phyloP scores from a whole-genome alignment of 2,797 vertebrate species.

The Channa striata region DNA sequence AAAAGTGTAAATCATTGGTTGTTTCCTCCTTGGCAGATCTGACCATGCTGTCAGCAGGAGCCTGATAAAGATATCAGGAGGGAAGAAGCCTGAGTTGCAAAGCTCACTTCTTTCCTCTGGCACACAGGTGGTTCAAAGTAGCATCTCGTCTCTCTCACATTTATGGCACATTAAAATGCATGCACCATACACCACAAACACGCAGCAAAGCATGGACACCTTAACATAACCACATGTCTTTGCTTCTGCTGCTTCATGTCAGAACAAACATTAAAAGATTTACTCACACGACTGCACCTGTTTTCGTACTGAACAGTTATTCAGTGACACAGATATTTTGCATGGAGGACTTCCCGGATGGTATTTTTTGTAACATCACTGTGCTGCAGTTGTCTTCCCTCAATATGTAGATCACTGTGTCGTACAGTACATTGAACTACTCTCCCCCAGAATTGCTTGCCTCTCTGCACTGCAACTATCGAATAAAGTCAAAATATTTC shows the following conservation, averaged over 20 bases:
- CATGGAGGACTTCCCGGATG: too few relatives aligned
- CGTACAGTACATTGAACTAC: too few relatives aligned
- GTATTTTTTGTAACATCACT: too few relatives aligned
- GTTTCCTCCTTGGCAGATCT: constrained; percentile 61
- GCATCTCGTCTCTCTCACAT: constrained; percentile 36
- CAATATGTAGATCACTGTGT: too few relatives aligned
- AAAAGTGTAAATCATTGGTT: constrained; percentile 54
- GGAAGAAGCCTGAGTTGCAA: constrained; percentile 33
- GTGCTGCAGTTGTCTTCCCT: too few relatives aligned
- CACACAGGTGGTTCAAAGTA: constrained; percentile 46
- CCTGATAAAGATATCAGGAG: constrained; percentile 58
- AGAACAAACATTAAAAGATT: constrained; percentile 54
- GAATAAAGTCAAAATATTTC: background rate
- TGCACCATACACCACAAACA: background rate
- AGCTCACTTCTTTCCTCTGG: constrained; percentile 39
- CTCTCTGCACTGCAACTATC: too few relatives aligned
- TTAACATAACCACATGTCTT: constrained; percentile 22
- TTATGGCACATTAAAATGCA: constrained; percentile 7
- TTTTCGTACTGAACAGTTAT: constrained; percentile 10
- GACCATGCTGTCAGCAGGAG: constrained; percentile 50
- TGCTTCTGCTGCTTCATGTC: constrained; percentile 33
- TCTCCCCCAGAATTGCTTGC: too few relatives aligned
- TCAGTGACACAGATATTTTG: background rate
- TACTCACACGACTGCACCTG: constrained; percentile 18
- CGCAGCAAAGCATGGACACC: constrained; percentile 31